phyloP scores from a whole-genome alignment of 2,797 vertebrate genomes.

The Sylvia borin region DNA sequence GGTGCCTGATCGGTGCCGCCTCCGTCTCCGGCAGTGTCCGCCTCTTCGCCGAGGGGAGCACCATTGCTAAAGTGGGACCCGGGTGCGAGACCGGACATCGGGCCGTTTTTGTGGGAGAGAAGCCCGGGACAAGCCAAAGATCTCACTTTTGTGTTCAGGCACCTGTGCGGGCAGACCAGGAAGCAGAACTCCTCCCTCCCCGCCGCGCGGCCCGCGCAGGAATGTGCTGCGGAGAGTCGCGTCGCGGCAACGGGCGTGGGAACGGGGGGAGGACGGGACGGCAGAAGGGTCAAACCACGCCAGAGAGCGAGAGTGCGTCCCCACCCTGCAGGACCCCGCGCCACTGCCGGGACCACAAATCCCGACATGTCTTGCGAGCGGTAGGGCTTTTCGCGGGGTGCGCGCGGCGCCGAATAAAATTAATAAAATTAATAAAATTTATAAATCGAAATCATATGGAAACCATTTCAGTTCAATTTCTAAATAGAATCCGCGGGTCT shows the following conservation, averaged over 20 bases:
- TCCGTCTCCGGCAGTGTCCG: rapidly evolving
- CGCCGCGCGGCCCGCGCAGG: neutral
- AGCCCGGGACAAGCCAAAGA: rapidly evolving
- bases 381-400: rapidly evolving
- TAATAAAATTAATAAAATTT: too few species aligned
- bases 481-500: rapidly evolving
- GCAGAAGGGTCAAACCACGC: neutral
- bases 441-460: too few species aligned
- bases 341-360: neutral
- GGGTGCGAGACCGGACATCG: rapidly evolving
- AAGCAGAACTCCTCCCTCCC: neutral
- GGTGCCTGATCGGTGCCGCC: neutral
- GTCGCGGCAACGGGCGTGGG: neutral
- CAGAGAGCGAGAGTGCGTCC: neutral
- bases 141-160: slow-evolving; percentile 11
- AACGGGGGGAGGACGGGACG: neutral
- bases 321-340: rapidly evolving
- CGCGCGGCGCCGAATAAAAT: neutral
- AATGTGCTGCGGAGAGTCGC: neutral
- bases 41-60: rapidly evolving
- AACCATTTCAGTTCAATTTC: neutral
- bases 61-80: rapidly evolving
- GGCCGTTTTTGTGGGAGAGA: rapidly evolving
- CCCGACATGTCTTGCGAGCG: neutral
- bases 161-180: rapidly evolving